Evolutionary conservation across 92 coral and sea anemone genomes (phyloP).

Genomic region (Epizoanthus illoricatus): DNA sequence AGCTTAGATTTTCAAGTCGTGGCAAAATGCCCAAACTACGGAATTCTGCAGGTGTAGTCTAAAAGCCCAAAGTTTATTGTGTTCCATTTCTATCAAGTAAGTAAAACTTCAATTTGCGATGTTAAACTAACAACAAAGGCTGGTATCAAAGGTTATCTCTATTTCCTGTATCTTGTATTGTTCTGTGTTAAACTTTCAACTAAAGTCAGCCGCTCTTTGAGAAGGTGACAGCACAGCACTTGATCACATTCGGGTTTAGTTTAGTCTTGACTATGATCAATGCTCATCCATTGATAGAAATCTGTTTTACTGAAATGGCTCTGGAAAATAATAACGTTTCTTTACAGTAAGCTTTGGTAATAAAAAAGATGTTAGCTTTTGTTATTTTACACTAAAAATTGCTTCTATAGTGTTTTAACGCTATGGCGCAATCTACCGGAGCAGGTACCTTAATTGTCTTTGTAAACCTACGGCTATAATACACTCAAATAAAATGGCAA

Average conservation of each 20-base stretch:
- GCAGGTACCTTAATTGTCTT: constrained; percentile 25
- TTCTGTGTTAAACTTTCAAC: not conserved
- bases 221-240: not conserved
- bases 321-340: not conserved
- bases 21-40: constrained; percentile 25
- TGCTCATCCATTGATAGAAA: constrained; percentile 10
- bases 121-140: not conserved
- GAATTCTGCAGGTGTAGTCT: constrained; percentile 16
- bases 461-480: not conserved
- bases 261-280: constrained; percentile 3
- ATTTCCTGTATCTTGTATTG: not conserved
- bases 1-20: constrained; percentile 19
- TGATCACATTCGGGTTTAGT: constrained; percentile 30
- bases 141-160: not conserved
- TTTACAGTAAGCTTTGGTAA: not conserved
- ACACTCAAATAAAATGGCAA: constrained; percentile 21
- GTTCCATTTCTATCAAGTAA: not conserved
- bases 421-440: constrained; percentile 15
- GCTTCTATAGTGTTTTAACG: constrained; percentile 27
- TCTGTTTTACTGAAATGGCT: not conserved
- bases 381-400: constrained; percentile 17
- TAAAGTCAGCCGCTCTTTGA: not conserved
- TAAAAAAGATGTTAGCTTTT: not conserved
- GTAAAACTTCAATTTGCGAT: not conserved
- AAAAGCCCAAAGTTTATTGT: not conserved